A percentile compares a stretch with the other conserved stretches of the same genome.
phyloP scores from a whole-genome alignment of 2,888 invertebrate genomes.

The Hipparchia semele region DNA sequence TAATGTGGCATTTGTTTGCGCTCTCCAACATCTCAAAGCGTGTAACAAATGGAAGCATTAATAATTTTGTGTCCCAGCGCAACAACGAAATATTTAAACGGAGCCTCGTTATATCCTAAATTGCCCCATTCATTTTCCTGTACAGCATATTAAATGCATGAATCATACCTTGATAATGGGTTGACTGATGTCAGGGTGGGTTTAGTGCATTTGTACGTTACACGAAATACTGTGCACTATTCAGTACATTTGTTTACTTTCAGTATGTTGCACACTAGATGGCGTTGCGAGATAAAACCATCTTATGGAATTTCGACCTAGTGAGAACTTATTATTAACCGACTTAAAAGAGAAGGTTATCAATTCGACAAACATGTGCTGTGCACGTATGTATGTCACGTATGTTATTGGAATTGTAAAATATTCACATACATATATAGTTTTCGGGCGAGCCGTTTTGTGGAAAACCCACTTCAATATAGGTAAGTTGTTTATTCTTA shows the following conservation, averaged over 20 bases:
- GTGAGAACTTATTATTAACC: too few species aligned
- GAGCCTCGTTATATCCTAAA: slow-evolving; percentile 31
- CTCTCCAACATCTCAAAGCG: slow-evolving; percentile 29
- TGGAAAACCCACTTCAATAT: too few species aligned
- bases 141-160: slow-evolving; percentile 26
- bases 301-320: not conserved
- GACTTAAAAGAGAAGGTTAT: too few species aligned
- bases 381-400: too few species aligned
- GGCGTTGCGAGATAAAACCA: not conserved
- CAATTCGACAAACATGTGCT: too few species aligned
- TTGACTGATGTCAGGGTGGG: slow-evolving; percentile 65
- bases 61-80: slow-evolving; percentile 31
- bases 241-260: not conserved
- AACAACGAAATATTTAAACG: slow-evolving; percentile 34
- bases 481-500: too few species aligned
- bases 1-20: slow-evolving; percentile 26
- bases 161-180: slow-evolving; percentile 66
- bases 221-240: not conserved
- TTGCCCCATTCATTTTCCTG: slow-evolving; percentile 25
- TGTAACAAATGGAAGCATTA: slow-evolving; percentile 36
- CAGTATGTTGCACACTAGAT: not conserved
- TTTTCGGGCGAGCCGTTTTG: too few species aligned
- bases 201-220: slow-evolving; percentile 13
- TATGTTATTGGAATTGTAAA: too few species aligned
- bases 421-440: too few species aligned